A percentile compares a stretch with the other conserved stretches of the same genome.
phyloP scores from a whole-genome alignment of 2,113 vertebrate species.

The Caranx melampygus region DNA sequence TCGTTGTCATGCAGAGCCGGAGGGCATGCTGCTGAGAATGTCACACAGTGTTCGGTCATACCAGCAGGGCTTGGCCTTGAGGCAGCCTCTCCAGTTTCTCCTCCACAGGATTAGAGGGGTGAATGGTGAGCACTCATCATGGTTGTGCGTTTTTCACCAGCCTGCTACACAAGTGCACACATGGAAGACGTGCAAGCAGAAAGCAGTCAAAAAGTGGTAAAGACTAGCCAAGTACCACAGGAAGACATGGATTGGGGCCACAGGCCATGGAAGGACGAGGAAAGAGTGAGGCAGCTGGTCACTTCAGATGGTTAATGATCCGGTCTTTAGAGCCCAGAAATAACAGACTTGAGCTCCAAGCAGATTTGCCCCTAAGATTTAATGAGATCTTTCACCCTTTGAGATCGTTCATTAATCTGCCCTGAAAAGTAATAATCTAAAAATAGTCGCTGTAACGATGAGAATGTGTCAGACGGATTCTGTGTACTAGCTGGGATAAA shows the following conservation, averaged over 20 bases:
- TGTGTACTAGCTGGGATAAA: conserved; percentile 49
- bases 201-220: conserved; percentile 47
- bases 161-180: conserved; percentile 15
- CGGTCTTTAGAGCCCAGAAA: conserved; percentile 34
- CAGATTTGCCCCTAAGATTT: conserved; percentile 54
- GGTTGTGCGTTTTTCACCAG: conserved; percentile 50
- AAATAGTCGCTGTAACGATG: conserved; percentile 53
- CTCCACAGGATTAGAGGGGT: conserved; percentile 68
- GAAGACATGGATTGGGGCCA: conserved; percentile 55
- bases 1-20: conserved; percentile 52
- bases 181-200: conserved; percentile 42
- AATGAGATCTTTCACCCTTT: conserved; percentile 46
- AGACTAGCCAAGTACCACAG: conserved; percentile 51
- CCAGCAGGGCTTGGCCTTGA: conserved; percentile 62
- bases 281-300: conserved; percentile 60
- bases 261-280: conserved; percentile 36
- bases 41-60: conserved; percentile 62
- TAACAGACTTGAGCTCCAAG: conserved; percentile 47
- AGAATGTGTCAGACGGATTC: conserved; percentile 45
- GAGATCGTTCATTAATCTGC: conserved; percentile 62
- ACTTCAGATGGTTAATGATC: conserved; percentile 61
- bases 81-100: conserved; percentile 64
- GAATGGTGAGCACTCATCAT: conserved; percentile 55
- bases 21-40: conserved; percentile 68
- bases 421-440: conserved; percentile 50